A percentile compares a stretch with the other conserved stretches of the same genome.
Conservation (phyloP, 2,888 invertebrate genomes). For the Harpalus rubripes region DNA sequence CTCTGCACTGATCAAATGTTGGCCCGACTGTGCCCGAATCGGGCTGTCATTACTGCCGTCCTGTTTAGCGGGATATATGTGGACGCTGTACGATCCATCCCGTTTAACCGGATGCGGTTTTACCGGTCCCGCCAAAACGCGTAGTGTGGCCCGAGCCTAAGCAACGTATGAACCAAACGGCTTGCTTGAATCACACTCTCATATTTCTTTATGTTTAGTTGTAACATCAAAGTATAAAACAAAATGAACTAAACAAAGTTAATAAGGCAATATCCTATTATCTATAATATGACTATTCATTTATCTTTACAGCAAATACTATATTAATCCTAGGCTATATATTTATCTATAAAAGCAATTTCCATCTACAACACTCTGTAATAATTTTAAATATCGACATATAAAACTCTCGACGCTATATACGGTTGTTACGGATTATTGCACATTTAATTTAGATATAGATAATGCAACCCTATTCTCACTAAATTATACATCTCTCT, state of each 20-base stretch:
- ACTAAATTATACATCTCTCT: not conserved
- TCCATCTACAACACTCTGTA: not conserved
- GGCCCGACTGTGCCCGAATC: no score
- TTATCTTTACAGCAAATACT: constrained; percentile 1
- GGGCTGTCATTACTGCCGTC: no score
- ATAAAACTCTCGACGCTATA: not conserved
- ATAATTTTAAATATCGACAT: not conserved
- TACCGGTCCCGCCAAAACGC: no score
- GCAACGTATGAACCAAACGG: no score
- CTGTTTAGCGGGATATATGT: no score
- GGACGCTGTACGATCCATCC: no score
- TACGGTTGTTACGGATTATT: not conserved
- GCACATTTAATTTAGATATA: constrained; percentile 7
- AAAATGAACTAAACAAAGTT: not conserved
- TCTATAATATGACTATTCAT: not conserved
- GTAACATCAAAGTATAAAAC: no score
- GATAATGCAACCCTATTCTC: not conserved
- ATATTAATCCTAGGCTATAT: not conserved
- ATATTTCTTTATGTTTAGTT: no score
- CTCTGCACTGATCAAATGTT: no score
- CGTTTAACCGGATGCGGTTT: no score
- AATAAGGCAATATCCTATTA: not conserved
- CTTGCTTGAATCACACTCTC: no score
- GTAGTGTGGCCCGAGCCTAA: no score
- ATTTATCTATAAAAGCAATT: constrained; percentile 4